These are phyloP conservation scores for Thryonomys swinderianus DNA, from an alignment of 2,113 vertebrate species.

Conservation along the genomic window DNA sequence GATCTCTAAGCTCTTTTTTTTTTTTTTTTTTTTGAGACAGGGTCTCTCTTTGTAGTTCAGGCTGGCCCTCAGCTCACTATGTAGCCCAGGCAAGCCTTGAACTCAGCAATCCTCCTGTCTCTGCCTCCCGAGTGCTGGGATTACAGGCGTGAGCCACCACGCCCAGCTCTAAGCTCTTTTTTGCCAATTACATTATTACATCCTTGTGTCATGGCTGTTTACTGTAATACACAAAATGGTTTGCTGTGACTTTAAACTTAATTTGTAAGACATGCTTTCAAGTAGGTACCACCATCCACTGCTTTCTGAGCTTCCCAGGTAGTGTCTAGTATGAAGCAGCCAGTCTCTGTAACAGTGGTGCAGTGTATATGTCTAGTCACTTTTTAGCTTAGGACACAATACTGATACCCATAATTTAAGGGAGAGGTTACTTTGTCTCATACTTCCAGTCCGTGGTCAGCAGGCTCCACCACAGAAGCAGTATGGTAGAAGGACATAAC, in stretches of 20 bases:
- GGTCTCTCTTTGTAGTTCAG: too few species aligned
- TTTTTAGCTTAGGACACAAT: background rate
- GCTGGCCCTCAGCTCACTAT: too few species aligned
- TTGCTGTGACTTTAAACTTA: background rate
- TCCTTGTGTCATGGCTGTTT: background rate
- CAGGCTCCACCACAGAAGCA: background rate
- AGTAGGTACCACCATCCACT: background rate
- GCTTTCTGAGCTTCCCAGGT: background rate
- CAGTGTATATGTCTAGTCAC: background rate
- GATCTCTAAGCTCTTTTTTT: background rate
- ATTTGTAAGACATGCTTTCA: slow-evolving; percentile 38
- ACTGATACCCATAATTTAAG: background rate
- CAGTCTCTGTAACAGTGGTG: background rate
- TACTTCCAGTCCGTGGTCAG: background rate
- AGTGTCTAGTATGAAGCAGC: background rate
- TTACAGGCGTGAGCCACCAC: too few species aligned
- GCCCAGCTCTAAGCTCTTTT: background rate
- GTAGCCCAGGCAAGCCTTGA: too few species aligned
- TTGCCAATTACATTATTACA: background rate
- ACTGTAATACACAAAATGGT: background rate
- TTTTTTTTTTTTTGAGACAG: too few species aligned
- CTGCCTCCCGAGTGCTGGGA: too few species aligned
- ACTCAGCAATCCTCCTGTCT: too few species aligned
- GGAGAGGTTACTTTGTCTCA: background rate
- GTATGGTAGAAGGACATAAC: background rate